A percentile compares a stretch with the other conserved stretches of the same genome.
Evolutionary conservation across 2,888 invertebrate genomes (phyloP).

Genomic region (Thymelicus sylvestris): DNA sequence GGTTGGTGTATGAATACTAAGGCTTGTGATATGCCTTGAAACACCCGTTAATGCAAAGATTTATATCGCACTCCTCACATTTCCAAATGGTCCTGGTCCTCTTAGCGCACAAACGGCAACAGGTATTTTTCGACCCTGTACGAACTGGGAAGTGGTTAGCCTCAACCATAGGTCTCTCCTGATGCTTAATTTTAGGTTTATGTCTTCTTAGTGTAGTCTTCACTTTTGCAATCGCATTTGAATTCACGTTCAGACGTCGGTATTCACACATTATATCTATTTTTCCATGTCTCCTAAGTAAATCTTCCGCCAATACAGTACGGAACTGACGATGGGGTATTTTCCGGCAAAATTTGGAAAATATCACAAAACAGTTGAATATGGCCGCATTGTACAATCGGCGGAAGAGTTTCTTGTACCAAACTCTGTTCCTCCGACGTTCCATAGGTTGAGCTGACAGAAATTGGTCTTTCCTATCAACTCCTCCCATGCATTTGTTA

Average conservation of each 20-base stretch:
- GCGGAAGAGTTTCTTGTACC: conserved; percentile 47
- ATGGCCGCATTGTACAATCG: conserved; percentile 23
- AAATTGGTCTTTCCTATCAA: conserved; percentile 49
- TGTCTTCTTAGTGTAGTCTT: no score
- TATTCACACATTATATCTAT: conserved; percentile 34
- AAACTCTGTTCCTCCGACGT: conserved; percentile 38
- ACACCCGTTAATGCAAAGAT: no score
- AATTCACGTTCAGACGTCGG: not conserved
- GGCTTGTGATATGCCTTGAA: no score
- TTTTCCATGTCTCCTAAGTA: conserved; percentile 34
- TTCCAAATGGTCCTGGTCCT: no score
- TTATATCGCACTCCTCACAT: no score
- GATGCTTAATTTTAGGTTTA: no score
- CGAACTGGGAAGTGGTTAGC: no score
- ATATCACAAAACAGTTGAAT: conserved; percentile 39
- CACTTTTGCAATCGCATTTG: no score
- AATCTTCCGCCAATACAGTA: conserved; percentile 38
- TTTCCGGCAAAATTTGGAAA: conserved; percentile 24
- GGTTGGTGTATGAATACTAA: no score
- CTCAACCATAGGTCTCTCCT: no score
- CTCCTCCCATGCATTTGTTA: conserved; percentile 49
- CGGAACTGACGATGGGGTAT: conserved; percentile 41
- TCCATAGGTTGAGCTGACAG: conserved; percentile 48
- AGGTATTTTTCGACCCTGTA: no score
- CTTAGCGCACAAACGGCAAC: no score